Conservation (phyloP, 2,797 vertebrate species). For the Siniperca undulata region DNA sequence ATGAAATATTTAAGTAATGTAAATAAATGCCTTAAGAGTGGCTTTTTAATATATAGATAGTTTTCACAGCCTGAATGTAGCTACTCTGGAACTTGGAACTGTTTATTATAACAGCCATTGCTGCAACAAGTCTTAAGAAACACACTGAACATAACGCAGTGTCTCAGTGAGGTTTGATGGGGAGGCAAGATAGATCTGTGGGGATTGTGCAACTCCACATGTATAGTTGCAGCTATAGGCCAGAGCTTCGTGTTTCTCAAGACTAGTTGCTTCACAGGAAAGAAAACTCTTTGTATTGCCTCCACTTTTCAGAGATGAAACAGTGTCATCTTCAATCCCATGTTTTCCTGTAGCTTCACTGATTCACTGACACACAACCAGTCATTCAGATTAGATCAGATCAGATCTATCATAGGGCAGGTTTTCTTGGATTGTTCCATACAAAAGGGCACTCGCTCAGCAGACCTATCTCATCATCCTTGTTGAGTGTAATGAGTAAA, state of each 20-base stretch:
- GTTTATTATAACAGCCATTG: slow-evolving; percentile 25
- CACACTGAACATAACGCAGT: neutral
- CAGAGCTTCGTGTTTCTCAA: neutral
- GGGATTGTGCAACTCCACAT: slow-evolving; percentile 37
- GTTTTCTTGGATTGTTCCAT: neutral
- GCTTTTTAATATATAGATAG: neutral
- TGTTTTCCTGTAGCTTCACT: neutral
- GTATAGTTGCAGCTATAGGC: neutral
- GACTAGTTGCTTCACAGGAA: neutral
- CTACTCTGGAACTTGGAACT: slow-evolving; percentile 13
- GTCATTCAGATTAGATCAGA: neutral
- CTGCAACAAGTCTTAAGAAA: slow-evolving; percentile 56
- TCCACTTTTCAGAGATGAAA: neutral
- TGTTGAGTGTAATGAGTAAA: neutral
- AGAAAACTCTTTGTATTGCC: neutral
- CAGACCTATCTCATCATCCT: no score
- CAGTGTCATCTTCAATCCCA: neutral
- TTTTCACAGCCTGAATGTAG: neutral
- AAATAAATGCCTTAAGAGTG: slow-evolving; percentile 19
- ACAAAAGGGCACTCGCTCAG: neutral
- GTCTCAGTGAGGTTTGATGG: slow-evolving; percentile 41
- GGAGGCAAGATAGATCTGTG: slow-evolving; percentile 14
- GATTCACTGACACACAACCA: neutral
- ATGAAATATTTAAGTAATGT: slow-evolving; percentile 39
- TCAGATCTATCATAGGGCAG: neutral